Percentiles rank a stretch among this genome's conserved stretches.
These are phyloP conservation scores for Myrmecobius fasciatus DNA, from an alignment of 2,113 vertebrate genomes.

Conservation along the genomic window DNA sequence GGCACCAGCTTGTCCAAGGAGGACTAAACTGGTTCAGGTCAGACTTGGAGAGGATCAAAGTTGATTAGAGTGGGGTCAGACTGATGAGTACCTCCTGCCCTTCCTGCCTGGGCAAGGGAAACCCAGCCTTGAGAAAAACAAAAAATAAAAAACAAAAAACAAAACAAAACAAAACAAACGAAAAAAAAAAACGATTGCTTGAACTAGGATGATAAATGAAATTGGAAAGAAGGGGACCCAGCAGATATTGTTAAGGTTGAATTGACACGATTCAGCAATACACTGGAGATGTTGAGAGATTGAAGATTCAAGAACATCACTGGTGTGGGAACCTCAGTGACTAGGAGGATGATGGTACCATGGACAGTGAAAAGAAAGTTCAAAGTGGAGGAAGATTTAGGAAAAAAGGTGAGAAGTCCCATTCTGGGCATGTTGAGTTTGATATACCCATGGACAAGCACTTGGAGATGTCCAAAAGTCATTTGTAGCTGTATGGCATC, in stretches of 20 bases:
- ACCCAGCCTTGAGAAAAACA: background rate
- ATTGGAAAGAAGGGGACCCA: background rate
- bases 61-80: background rate
- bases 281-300: background rate
- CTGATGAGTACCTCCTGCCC: background rate
- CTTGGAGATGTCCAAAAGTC: background rate
- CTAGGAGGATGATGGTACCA: background rate
- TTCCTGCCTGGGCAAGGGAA: background rate
- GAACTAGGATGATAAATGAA: background rate
- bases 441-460: background rate
- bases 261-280: background rate
- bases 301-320: background rate
- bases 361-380: background rate
- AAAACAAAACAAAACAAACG: too few relatives aligned
- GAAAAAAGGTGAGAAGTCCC: background rate
- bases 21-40: background rate
- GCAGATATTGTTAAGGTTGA: background rate
- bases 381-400: background rate
- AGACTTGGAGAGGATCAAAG: background rate
- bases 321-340: background rate
- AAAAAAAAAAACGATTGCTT: background rate
- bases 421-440: background rate
- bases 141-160: too few relatives aligned
- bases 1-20: background rate
- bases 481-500: background rate